phyloP scores from a whole-genome alignment of 2,888 invertebrate species.

The Lycia hirtaria region DNA sequence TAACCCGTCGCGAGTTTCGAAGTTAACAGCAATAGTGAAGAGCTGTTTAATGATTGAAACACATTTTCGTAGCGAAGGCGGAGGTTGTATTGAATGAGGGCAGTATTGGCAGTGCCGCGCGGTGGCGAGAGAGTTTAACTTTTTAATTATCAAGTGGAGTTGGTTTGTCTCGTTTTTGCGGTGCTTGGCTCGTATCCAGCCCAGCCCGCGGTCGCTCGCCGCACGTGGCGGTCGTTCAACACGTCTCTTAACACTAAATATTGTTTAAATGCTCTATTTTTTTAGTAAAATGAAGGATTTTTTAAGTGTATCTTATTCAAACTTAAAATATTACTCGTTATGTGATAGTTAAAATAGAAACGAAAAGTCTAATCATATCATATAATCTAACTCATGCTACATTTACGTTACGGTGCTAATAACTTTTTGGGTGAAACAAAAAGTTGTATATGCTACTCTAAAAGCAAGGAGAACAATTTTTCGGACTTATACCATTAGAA shows the following conservation, averaged over 20 bases:
- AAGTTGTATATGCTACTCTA: too few species aligned
- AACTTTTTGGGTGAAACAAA: too few species aligned
- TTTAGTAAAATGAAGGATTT: background rate
- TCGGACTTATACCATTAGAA: too few species aligned
- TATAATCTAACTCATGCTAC: too few species aligned
- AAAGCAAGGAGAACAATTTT: too few species aligned
- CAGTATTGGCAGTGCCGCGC: background rate
- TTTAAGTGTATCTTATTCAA: background rate
- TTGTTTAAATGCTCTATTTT: background rate
- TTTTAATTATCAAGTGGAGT: slow-evolving; percentile 17
- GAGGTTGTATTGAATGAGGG: background rate
- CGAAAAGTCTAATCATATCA: background rate
- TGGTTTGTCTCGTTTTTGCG: background rate
- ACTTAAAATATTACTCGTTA: background rate
- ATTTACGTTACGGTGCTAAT: too few species aligned
- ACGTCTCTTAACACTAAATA: background rate
- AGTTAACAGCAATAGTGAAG: background rate
- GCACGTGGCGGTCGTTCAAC: background rate
- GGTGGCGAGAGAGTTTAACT: slow-evolving; percentile 1
- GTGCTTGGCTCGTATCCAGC: background rate
- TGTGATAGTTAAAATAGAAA: background rate
- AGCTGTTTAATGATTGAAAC: background rate
- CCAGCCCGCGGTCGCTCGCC: too few species aligned
- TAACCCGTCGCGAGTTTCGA: too few species aligned
- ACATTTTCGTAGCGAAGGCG: slow-evolving; percentile 4